Evolutionary conservation across 2,113 vertebrate genomes (phyloP).

Genomic region (Atractosteus spatula): DNA sequence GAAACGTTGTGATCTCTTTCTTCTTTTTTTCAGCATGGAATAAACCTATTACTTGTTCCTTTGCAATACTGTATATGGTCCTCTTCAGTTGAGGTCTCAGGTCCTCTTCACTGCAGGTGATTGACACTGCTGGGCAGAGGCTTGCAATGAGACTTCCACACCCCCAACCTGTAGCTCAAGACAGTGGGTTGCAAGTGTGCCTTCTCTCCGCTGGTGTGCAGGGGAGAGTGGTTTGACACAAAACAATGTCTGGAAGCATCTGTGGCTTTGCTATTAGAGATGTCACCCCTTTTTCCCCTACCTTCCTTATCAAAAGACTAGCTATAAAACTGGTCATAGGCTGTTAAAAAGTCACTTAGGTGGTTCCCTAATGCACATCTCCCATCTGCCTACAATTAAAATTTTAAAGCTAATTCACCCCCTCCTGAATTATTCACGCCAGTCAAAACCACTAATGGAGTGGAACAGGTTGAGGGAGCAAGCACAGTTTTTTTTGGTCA

Average conservation of each 20-base stretch:
- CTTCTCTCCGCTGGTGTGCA: slow-evolving; percentile 12
- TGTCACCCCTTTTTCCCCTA: slow-evolving; percentile 17
- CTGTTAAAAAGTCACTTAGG: slow-evolving; percentile 51
- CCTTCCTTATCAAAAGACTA: slow-evolving; percentile 35
- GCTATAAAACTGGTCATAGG: slow-evolving; percentile 34
- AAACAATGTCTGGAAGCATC: too few species aligned
- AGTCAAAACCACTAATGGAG: slow-evolving; percentile 41
- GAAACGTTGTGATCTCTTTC: too few species aligned
- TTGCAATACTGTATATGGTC: too few species aligned
- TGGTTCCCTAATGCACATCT: slow-evolving; percentile 54
- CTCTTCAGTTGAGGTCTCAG: too few species aligned
- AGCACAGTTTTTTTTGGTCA: slow-evolving; percentile 6
- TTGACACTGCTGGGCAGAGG: slow-evolving; percentile 37
- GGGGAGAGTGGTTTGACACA: not conserved
- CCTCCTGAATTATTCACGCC: slow-evolving; percentile 64
- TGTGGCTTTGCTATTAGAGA: too few species aligned
- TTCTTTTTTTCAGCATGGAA: too few species aligned
- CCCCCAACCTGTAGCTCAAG: slow-evolving; percentile 8
- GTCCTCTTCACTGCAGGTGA: slow-evolving; percentile 34
- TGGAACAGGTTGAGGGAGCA: slow-evolving; percentile 40
- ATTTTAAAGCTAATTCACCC: slow-evolving; percentile 58
- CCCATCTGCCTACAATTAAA: slow-evolving; percentile 65
- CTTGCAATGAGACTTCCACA: slow-evolving; percentile 16
- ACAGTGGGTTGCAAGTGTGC: slow-evolving; percentile 24
- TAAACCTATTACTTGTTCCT: too few species aligned